A percentile compares a stretch with the other conserved stretches of the same genome.
phyloP scores from a whole-genome alignment of 2,888 invertebrate genomes.

The Tetragonula carbonaria region DNA sequence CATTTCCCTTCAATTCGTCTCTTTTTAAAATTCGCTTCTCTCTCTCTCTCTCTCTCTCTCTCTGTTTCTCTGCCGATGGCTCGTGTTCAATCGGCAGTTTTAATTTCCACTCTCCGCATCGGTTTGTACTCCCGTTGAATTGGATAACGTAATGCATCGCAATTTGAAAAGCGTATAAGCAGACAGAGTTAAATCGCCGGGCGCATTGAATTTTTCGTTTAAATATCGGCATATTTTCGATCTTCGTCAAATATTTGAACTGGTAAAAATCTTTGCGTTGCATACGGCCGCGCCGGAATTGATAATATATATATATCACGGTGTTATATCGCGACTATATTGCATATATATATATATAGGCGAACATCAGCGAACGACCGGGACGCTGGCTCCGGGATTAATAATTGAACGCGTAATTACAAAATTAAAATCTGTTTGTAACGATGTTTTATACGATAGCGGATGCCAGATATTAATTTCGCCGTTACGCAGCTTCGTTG shows the following conservation, averaged over 20 bases:
- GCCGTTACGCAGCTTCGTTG: background rate
- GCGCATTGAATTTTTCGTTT: conserved; percentile 43
- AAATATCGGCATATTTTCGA: conserved; percentile 44
- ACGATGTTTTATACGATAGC: background rate
- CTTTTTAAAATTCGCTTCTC: background rate
- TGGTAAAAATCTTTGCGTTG: conserved; percentile 32
- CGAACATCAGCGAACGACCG: background rate
- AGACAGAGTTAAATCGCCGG: conserved; percentile 23
- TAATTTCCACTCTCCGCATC: conserved; percentile 35
- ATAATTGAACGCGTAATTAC: conserved; percentile 49
- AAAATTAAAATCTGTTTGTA: conserved; percentile 37
- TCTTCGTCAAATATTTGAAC: conserved; percentile 49
- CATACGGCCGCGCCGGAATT: background rate
- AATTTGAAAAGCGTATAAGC: conserved; percentile 33
- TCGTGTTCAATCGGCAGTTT: conserved; percentile 20
- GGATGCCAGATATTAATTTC: conserved; percentile 16
- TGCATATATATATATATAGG: background rate
- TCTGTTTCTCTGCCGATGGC: background rate
- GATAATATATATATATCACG: background rate
- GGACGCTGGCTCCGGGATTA: background rate
- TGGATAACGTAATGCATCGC: conserved; percentile 42
- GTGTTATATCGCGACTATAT: too few relatives aligned
- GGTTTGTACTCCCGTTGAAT: conserved; percentile 29
- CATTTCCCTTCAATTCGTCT: too few relatives aligned
- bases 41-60: background rate